phyloP scores from a whole-genome alignment of 2,888 invertebrate genomes.

The Hypselothyrea guttata region DNA sequence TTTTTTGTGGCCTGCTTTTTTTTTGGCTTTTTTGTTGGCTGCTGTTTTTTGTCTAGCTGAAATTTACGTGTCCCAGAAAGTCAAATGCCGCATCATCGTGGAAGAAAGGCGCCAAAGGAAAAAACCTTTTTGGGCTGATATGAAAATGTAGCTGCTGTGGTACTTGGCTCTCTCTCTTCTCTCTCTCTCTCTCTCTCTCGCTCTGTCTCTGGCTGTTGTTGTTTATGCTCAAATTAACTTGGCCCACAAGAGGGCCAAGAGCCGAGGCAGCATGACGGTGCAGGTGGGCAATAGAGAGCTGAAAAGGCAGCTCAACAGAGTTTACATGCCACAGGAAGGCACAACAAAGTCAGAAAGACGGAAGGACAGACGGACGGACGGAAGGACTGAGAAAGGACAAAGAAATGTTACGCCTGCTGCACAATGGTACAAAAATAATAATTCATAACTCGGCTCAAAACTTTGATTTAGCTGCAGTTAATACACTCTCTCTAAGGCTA shows the following conservation, averaged over 20 bases:
- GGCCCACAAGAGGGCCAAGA: too few relatives aligned
- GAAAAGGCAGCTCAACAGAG: too few relatives aligned
- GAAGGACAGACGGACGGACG: neutral
- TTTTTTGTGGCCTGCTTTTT: conserved; percentile 21
- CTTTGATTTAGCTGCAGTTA: conserved; percentile 76
- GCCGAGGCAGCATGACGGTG: conserved; percentile 49
- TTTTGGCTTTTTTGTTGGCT: conserved; percentile 1
- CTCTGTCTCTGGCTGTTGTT: conserved; percentile 36
- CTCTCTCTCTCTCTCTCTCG: too few relatives aligned
- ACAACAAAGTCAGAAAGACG: neutral
- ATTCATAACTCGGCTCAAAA: conserved; percentile 74
- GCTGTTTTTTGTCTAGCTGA: conserved; percentile 31
- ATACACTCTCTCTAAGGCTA: conserved; percentile 52
- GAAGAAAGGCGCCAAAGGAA: conserved; percentile 2
- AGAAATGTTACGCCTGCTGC: conserved; percentile 70
- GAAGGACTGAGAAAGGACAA: conserved; percentile 39
- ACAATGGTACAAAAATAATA: conserved; percentile 70
- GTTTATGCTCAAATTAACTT: conserved; percentile 66
- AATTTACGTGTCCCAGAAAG: conserved; percentile 60
- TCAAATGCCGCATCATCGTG: conserved; percentile 70
- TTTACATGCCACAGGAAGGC: too few relatives aligned
- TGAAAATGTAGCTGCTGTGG: conserved; percentile 9
- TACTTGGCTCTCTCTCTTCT: too few relatives aligned
- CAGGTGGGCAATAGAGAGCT: too few relatives aligned
- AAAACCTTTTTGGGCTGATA: conserved; percentile 1